Evolutionary conservation across 2,797 vertebrate genomes (phyloP).

Genomic region (Acanthurus leucopareius): DNA sequence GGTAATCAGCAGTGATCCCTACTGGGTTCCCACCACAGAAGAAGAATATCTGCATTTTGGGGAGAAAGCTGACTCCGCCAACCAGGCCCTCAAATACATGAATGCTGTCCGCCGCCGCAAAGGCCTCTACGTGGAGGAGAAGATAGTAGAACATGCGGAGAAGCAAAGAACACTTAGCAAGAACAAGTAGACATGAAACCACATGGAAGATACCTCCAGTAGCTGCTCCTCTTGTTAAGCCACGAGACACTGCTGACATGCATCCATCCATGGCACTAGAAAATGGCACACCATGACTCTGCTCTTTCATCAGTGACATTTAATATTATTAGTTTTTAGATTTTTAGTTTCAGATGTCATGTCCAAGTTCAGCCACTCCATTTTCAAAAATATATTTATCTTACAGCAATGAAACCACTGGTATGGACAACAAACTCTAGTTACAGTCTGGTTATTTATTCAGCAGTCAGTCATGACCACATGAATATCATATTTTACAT

Average conservation of each 20-base stretch:
- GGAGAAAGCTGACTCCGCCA: conserved; percentile 95
- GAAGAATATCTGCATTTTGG: conserved; percentile 98
- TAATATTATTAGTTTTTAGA: neutral
- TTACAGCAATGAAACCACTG: neutral
- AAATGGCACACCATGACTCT: neutral
- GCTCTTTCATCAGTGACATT: neutral
- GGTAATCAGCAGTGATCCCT: conserved; percentile 93
- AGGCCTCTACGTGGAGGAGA: conserved; percentile 95
- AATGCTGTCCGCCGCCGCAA: conserved; percentile 94
- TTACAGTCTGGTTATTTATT: neutral
- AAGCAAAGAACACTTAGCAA: conserved; percentile 96
- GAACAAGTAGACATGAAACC: conserved; percentile 88
- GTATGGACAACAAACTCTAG: neutral
- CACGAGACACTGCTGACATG: neutral
- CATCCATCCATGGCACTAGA: neutral
- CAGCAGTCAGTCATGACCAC: neutral
- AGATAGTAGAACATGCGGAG: conserved; percentile 95
- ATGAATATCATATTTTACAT: neutral
- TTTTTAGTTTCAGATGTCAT: no score
- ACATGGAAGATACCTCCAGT: neutral
- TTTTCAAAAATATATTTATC: neutral
- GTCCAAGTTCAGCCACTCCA: neutral
- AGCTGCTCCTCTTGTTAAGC: neutral
- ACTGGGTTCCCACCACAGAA: conserved; percentile 97
- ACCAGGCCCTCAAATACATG: conserved; percentile 96